phyloP scores from a whole-genome alignment of 2,888 invertebrate species.

The Calliphora vomitoria region DNA sequence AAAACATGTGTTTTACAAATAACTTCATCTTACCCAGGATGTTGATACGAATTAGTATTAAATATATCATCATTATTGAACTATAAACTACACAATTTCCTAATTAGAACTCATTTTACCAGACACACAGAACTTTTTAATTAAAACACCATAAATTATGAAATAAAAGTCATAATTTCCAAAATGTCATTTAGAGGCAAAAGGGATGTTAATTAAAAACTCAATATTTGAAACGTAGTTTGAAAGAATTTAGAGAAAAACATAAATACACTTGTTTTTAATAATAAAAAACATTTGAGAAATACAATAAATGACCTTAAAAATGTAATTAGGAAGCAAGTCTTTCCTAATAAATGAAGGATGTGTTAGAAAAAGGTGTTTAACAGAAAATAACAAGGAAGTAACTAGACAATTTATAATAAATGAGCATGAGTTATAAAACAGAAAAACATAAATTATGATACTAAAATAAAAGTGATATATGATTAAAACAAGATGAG shows the following conservation, averaged over 20 bases:
- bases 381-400: not conserved
- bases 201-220: slow-evolving; percentile 47
- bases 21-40: not conserved
- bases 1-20: not conserved
- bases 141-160: slow-evolving; percentile 59
- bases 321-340: slow-evolving; percentile 27
- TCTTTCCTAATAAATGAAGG: not conserved
- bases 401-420: not conserved
- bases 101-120: slow-evolving; percentile 25
- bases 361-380: slow-evolving; percentile 32
- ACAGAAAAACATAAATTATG: slow-evolving; percentile 64
- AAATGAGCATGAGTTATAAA: slow-evolving; percentile 71
- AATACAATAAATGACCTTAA: slow-evolving; percentile 37
- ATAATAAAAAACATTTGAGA: slow-evolving; percentile 13
- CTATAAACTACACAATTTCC: not conserved
- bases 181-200: slow-evolving; percentile 24
- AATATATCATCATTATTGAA: not conserved
- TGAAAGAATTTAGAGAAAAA: not conserved
- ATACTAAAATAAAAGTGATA: slow-evolving; percentile 35
- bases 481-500: slow-evolving; percentile 42
- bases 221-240: not conserved
- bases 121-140: slow-evolving; percentile 31
- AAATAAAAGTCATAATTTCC: slow-evolving; percentile 28
- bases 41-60: not conserved
- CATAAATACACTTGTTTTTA: slow-evolving; percentile 49